Evolutionary conservation across 2,888 invertebrate species (phyloP).

Genomic region (Cephonodes hylas): DNA sequence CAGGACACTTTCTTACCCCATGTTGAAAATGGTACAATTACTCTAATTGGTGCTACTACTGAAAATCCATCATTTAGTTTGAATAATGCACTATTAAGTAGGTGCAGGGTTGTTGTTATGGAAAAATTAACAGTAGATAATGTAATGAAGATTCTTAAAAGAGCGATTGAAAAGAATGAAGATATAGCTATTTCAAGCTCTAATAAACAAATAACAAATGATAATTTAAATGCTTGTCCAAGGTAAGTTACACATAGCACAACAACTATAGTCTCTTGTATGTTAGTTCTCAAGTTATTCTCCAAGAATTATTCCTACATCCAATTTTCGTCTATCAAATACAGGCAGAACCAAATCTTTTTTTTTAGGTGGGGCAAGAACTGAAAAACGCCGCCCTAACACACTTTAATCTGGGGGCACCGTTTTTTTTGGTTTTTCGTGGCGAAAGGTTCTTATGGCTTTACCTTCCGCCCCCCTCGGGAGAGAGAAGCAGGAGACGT

Average conservation of each 20-base stretch:
- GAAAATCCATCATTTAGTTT: slow-evolving; percentile 94
- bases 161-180: slow-evolving; percentile 70
- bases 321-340: no score
- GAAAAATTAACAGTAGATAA: slow-evolving; percentile 84
- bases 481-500: no score
- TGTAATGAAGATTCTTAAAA: slow-evolving; percentile 82
- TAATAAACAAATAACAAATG: neutral
- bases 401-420: no score
- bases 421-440: no score
- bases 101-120: slow-evolving; percentile 88
- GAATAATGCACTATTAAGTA: slow-evolving; percentile 88
- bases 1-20: slow-evolving; percentile 91
- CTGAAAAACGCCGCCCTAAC: no score
- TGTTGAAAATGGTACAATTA: slow-evolving; percentile 89
- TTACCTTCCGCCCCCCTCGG: no score
- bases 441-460: no score
- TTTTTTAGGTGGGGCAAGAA: no score
- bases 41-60: slow-evolving; percentile 90
- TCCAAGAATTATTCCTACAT: no score
- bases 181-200: slow-evolving; percentile 48
- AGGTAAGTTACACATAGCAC: neutral
- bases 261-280: no score
- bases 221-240: neutral
- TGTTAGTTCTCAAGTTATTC: no score
- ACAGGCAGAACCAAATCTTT: no score